phyloP scores from a whole-genome alignment of 2,888 invertebrate genomes.

The Drosophila mettleri region DNA sequence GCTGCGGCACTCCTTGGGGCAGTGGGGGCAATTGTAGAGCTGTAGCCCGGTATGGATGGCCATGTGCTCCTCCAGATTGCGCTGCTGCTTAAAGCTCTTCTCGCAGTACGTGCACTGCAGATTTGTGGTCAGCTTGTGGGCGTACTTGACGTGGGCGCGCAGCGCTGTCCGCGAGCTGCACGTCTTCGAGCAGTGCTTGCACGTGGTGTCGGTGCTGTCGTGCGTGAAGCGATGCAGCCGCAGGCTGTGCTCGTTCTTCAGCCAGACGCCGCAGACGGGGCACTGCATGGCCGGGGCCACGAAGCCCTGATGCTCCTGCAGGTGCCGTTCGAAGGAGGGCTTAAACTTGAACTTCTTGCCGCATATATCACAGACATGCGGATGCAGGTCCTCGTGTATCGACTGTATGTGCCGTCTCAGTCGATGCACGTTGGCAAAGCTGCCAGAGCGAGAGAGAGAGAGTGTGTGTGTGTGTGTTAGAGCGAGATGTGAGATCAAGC shows the following conservation, averaged over 20 bases:
- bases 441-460: slow-evolving; percentile 25
- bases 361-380: slow-evolving; percentile 80
- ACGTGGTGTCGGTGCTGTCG: slow-evolving; percentile 65
- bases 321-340: slow-evolving; percentile 76
- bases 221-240: slow-evolving; percentile 70
- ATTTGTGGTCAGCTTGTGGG: slow-evolving; percentile 73
- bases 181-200: slow-evolving; percentile 67
- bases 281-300: slow-evolving; percentile 78
- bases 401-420: slow-evolving; percentile 76
- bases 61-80: slow-evolving; percentile 81
- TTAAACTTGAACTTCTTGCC: slow-evolving; percentile 82
- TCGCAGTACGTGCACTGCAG: slow-evolving; percentile 79
- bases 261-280: slow-evolving; percentile 74
- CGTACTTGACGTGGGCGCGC: slow-evolving; percentile 76
- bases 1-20: slow-evolving; percentile 81
- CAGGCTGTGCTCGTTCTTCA: slow-evolving; percentile 78
- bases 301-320: slow-evolving; percentile 79
- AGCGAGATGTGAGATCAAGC: neutral
- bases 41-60: slow-evolving; percentile 81
- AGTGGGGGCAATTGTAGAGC: slow-evolving; percentile 81
- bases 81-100: slow-evolving; percentile 77
- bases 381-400: slow-evolving; percentile 76
- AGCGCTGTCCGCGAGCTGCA: slow-evolving; percentile 77
- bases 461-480: slow-evolving; percentile 5
- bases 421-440: slow-evolving; percentile 73